Conservation (phyloP, 1,140 invertebrate genomes). For the Formica exsecta region DNA sequence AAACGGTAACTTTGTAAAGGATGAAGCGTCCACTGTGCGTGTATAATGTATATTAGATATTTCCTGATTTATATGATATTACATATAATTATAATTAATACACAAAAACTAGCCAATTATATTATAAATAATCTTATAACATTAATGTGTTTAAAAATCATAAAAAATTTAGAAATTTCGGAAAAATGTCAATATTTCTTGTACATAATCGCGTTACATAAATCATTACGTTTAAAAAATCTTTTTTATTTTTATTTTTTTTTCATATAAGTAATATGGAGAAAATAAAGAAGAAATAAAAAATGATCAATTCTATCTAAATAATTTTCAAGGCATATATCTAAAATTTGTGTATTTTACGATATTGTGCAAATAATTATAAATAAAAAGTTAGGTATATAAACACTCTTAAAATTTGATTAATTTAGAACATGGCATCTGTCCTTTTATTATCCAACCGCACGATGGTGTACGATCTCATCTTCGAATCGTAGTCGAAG, state of each 20-base stretch:
- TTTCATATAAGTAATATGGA: background rate
- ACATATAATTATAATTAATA: background rate
- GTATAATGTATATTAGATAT: background rate
- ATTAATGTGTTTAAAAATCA: background rate
- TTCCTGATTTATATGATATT: background rate
- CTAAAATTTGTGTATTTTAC: background rate
- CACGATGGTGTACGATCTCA: conserved; percentile 41
- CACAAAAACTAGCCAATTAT: background rate
- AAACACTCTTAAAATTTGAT: conserved; percentile 14
- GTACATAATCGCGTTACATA: background rate
- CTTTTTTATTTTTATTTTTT: background rate
- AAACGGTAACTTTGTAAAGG: background rate
- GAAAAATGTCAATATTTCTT: background rate
- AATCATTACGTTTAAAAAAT: conserved; percentile 5
- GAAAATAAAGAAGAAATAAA: background rate
- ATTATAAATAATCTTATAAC: background rate
- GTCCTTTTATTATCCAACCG: conserved; percentile 23
- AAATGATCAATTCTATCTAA: background rate
- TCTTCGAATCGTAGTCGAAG: conserved; percentile 44
- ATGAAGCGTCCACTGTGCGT: background rate
- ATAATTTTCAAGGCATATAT: background rate
- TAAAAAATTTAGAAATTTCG: background rate
- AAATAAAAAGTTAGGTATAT: background rate
- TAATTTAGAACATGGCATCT: conserved; percentile 32
- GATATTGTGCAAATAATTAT: background rate